Evolutionary conservation across 2,797 vertebrate genomes (phyloP).

Genomic region (Phrynocephalus guinanensis): DNA sequence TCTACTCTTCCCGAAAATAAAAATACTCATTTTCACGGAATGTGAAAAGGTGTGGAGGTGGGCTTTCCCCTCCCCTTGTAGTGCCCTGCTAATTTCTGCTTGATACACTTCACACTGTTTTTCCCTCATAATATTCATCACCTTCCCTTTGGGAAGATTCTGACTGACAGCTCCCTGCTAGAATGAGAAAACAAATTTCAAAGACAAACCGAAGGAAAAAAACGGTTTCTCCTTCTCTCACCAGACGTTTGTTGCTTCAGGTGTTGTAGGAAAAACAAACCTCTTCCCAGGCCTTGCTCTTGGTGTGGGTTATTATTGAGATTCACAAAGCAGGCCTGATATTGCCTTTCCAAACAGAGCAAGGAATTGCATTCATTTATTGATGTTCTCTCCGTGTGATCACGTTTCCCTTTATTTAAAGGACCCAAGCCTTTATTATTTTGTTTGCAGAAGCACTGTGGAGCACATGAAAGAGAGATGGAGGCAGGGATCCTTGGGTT

Average conservation of each 20-base stretch:
- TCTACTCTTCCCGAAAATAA: not conserved
- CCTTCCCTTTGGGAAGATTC: constrained; percentile 59
- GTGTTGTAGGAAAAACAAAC: constrained; percentile 74
- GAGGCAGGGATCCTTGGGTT: not conserved
- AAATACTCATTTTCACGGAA: too few species aligned
- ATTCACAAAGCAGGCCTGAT: constrained; percentile 65
- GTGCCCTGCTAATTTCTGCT: constrained; percentile 28
- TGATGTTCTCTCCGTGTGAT: constrained; percentile 67
- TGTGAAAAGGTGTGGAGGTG: too few species aligned
- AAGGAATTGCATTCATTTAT: constrained; percentile 59
- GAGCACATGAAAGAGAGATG: constrained; percentile 70
- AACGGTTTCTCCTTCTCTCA: constrained; percentile 55
- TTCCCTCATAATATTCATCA: constrained; percentile 36
- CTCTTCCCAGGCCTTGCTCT: constrained; percentile 62
- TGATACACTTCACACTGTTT: constrained; percentile 26
- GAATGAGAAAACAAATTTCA: constrained; percentile 72
- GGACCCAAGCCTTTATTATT: constrained; percentile 75
- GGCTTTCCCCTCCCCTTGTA: not conserved
- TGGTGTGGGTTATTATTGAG: constrained; percentile 71
- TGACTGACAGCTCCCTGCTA: constrained; percentile 70
- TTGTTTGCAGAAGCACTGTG: constrained; percentile 74
- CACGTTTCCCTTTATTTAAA: constrained; percentile 75
- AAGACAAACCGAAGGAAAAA: constrained; percentile 64
- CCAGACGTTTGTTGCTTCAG: constrained; percentile 72
- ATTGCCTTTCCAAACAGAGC: constrained; percentile 49